Conservation (phyloP, 1,140 invertebrate species). For the Proctacanthus coquilletti region DNA sequence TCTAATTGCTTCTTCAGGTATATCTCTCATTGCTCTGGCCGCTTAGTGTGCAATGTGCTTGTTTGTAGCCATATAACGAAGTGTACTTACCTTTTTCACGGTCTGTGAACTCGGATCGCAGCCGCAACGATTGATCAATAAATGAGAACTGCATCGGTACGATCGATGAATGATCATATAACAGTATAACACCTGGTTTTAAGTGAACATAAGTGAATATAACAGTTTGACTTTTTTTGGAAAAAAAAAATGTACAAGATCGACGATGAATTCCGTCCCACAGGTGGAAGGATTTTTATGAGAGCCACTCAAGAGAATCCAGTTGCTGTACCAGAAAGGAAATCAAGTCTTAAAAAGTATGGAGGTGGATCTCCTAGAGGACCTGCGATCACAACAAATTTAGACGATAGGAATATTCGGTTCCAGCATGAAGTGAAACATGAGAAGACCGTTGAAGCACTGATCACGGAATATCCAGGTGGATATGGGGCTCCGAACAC, state of each 20-base stretch:
- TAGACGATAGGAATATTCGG: conserved; percentile 21
- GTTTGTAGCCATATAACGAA: too few species aligned
- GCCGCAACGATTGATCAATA: too few species aligned
- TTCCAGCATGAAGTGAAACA: conserved; percentile 26
- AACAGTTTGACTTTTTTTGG: conserved; percentile 9
- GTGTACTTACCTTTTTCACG: too few species aligned
- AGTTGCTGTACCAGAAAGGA: conserved; percentile 20
- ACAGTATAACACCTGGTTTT: too few species aligned
- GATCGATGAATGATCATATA: too few species aligned
- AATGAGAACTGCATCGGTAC: too few species aligned
- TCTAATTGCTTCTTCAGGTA: too few species aligned
- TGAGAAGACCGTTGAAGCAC: conserved; percentile 25
- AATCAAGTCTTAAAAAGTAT: conserved; percentile 34
- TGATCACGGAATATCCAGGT: conserved; percentile 27
- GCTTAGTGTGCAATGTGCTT: too few species aligned
- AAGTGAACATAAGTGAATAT: conserved; percentile 7
- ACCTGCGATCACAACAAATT: conserved; percentile 39
- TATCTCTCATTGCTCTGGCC: too few species aligned
- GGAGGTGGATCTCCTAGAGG: conserved; percentile 21
- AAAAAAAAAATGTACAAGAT: conserved; percentile 11
- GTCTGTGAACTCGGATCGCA: too few species aligned
- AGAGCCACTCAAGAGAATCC: conserved; percentile 10
- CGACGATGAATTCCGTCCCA: conserved; percentile 9
- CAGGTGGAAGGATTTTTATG: conserved; percentile 8
- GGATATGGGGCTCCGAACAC: conserved; percentile 11